Percentiles rank a stretch among this genome's conserved stretches.
Evolutionary conservation across 1,140 invertebrate genomes (phyloP).

Genomic region (Bathynomus jamesi): DNA sequence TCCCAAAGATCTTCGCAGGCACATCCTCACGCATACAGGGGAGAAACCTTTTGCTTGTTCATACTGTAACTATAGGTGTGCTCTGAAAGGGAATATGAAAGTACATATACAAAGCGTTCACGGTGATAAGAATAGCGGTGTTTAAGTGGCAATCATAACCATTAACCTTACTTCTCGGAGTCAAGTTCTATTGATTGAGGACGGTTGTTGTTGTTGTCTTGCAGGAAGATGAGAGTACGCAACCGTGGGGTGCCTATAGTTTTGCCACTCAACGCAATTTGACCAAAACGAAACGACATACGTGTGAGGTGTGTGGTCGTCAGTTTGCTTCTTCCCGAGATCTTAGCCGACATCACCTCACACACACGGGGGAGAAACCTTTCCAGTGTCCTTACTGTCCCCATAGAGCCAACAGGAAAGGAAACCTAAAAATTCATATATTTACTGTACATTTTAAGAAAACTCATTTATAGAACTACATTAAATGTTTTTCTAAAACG

Average conservation of each 20-base stretch:
- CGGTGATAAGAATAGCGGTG: too few relatives aligned
- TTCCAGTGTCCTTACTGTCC: constrained; percentile 49
- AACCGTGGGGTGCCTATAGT: constrained; percentile 28
- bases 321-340: constrained; percentile 27
- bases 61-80: constrained; percentile 29
- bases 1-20: constrained; percentile 33
- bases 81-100: constrained; percentile 34
- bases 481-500: too few relatives aligned
- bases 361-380: constrained; percentile 47
- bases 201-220: neutral
- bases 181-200: neutral
- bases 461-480: too few relatives aligned
- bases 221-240: constrained; percentile 8
- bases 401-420: constrained; percentile 37
- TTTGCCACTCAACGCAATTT: neutral
- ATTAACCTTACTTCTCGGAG: neutral
- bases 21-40: too few relatives aligned
- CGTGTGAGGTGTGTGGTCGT: constrained; percentile 26
- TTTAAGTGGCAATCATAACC: too few relatives aligned
- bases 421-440: constrained; percentile 32
- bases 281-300: constrained; percentile 11
- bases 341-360: constrained; percentile 39
- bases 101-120: constrained; percentile 33
- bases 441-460: constrained; percentile 19
- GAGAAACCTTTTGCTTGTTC: constrained; percentile 29